These are phyloP conservation scores for Spatulosminthurus flaviceps DNA, from an alignment of 2,888 invertebrate genomes.

Conservation along the genomic window DNA sequence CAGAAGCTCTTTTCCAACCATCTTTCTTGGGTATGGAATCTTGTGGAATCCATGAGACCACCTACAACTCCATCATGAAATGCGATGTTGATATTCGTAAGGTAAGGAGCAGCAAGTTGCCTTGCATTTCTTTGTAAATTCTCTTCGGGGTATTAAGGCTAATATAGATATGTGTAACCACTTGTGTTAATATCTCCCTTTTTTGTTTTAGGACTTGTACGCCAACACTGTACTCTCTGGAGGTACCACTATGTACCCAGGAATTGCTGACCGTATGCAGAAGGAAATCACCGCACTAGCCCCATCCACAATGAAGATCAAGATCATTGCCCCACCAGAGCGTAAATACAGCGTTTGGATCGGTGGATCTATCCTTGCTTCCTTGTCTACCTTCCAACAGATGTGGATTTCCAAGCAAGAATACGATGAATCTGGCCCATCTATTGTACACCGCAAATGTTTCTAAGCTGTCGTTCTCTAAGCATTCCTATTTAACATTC, in stretches of 20 bases:
- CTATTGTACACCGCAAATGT: slow-evolving; percentile 96
- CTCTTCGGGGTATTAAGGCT: neutral
- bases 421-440: slow-evolving; percentile 90
- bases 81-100: slow-evolving; percentile 33
- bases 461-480: slow-evolving; percentile 72
- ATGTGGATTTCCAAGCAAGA: slow-evolving; percentile 82
- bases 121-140: neutral
- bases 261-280: slow-evolving; percentile 97
- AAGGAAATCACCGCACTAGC: slow-evolving; percentile 92
- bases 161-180: neutral
- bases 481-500: slow-evolving; percentile 39
- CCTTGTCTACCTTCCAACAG: slow-evolving; percentile 88
- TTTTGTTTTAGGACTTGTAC: slow-evolving; percentile 75
- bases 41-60: slow-evolving; percentile 67
- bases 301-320: slow-evolving; percentile 74
- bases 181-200: neutral
- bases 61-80: slow-evolving; percentile 30
- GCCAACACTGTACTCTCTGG: slow-evolving; percentile 91
- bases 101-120: neutral
- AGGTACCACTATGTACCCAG: slow-evolving; percentile 84
- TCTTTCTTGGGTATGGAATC: slow-evolving; percentile 86
- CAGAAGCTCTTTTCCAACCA: slow-evolving; percentile 76
- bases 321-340: slow-evolving; percentile 90
- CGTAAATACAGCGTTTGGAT: slow-evolving; percentile 98
- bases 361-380: slow-evolving; percentile 95